Conservation (phyloP, 2,797 vertebrate genomes). For the Amphiprion clarkii region DNA sequence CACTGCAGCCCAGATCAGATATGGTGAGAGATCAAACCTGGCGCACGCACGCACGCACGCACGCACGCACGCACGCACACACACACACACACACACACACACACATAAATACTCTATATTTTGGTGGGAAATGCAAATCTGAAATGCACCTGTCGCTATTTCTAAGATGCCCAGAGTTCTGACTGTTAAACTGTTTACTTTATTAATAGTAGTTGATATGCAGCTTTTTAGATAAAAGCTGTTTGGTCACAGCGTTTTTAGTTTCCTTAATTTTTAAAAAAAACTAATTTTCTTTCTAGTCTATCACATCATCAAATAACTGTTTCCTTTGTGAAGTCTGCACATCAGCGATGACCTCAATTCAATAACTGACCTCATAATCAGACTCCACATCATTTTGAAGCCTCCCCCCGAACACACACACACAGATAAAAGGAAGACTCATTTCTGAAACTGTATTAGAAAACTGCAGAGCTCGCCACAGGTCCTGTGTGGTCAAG, state of each 20-base stretch:
- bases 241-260: neutral
- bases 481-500: neutral
- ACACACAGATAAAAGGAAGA: too few species aligned
- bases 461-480: neutral
- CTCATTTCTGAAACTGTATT: too few species aligned
- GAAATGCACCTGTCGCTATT: neutral
- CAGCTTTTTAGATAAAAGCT: neutral
- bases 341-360: neutral
- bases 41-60: neutral
- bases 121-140: neutral
- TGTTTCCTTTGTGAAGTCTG: conserved; percentile 1
- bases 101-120: neutral
- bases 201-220: neutral
- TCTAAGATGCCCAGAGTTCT: neutral
- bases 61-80: too few species aligned
- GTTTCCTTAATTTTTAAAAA: neutral
- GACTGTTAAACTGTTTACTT: neutral
- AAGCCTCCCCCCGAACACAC: too few species aligned
- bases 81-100: neutral
- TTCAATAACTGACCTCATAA: conserved; percentile 8
- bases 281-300: neutral
- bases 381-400: neutral
- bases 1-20: conserved; percentile 91
- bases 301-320: neutral
- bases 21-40: conserved; percentile 81